phyloP scores from a whole-genome alignment of 2,888 invertebrate species.

The Megamerina dolium region DNA sequence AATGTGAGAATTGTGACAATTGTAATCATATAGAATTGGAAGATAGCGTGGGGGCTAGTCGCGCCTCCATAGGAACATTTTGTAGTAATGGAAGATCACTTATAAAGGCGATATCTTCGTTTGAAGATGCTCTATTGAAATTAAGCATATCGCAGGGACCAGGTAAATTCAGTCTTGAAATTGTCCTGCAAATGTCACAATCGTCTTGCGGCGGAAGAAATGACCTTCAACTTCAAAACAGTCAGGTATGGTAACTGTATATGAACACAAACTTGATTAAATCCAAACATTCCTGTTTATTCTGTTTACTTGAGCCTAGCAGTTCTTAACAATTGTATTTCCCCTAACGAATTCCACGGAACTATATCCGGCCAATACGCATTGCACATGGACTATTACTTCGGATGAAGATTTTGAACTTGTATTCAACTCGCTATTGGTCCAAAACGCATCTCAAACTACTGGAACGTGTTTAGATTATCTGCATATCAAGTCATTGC shows the following conservation, averaged over 20 bases:
- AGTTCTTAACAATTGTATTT: constrained; percentile 23
- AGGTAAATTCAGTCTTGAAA: constrained; percentile 58
- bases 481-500: constrained; percentile 19
- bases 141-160: constrained; percentile 53
- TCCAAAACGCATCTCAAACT: constrained; percentile 45
- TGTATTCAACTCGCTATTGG: constrained; percentile 54
- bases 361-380: constrained; percentile 50
- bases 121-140: constrained; percentile 53
- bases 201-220: constrained; percentile 56
- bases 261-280: no score
- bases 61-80: constrained; percentile 54
- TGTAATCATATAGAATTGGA: constrained; percentile 69
- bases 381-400: constrained; percentile 56
- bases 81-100: constrained; percentile 54
- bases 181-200: constrained; percentile 53
- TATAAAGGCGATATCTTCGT: constrained; percentile 27
- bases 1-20: constrained; percentile 25
- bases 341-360: constrained; percentile 2
- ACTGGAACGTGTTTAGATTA: constrained; percentile 41
- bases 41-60: constrained; percentile 62
- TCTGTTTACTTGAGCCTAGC: background rate
- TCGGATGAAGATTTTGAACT: constrained; percentile 40
- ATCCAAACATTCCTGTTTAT: background rate
- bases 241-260: constrained; percentile 33
- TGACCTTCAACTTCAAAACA: constrained; percentile 42